Percentiles rank a stretch among this genome's conserved stretches.
Conservation (phyloP, 2,113 vertebrate genomes). For the Alexandromys fortis region DNA sequence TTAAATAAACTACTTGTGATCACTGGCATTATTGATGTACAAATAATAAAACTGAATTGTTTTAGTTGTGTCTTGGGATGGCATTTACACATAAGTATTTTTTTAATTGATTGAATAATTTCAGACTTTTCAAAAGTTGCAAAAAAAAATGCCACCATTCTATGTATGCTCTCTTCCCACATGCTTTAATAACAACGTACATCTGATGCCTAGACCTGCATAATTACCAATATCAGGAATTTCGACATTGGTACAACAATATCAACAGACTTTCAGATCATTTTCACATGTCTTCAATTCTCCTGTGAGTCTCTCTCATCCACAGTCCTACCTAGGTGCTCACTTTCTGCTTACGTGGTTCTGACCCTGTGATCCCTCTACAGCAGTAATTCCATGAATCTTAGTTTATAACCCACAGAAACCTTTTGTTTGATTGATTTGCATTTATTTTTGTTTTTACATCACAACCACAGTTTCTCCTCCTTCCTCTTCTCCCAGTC, state of each 20-base stretch:
- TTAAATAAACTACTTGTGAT: constrained; percentile 40
- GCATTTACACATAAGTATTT: background rate
- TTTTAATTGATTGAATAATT: constrained; percentile 7
- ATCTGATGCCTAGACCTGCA: background rate
- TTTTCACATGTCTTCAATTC: background rate
- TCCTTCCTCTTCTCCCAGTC: background rate
- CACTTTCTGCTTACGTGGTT: background rate
- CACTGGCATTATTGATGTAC: background rate
- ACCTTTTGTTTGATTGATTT: background rate
- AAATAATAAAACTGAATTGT: constrained; percentile 51
- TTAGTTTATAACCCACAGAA: background rate
- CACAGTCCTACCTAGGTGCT: background rate
- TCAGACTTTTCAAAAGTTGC: constrained; percentile 1
- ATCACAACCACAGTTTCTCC: background rate
- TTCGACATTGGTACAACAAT: background rate
- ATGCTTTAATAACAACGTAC: background rate
- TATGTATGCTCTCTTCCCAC: too few relatives aligned
- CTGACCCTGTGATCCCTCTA: background rate
- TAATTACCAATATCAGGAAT: background rate
- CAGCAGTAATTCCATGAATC: background rate
- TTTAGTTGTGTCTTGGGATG: constrained; percentile 10
- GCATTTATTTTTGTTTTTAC: background rate
- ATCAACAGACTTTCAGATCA: background rate
- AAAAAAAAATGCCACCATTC: constrained; percentile 16
- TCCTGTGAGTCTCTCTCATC: background rate